phyloP scores from a whole-genome alignment of 2,888 invertebrate genomes.

The Clostera curtula region DNA sequence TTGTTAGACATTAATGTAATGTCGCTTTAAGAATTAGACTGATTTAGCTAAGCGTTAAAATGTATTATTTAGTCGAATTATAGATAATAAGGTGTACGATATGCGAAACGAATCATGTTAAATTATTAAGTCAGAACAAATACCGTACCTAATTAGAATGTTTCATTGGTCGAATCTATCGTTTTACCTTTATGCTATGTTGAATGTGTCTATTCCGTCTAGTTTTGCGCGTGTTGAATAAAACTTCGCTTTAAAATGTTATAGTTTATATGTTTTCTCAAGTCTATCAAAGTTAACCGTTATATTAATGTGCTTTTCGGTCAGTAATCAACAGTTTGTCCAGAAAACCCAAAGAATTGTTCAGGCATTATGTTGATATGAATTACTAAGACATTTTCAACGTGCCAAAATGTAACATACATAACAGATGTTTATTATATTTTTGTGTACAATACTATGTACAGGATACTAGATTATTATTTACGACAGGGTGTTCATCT shows the following conservation, averaged over 20 bases:
- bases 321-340: conserved; percentile 44
- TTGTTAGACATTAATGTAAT: conserved; percentile 60
- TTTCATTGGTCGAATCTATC: too few species aligned
- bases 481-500: conserved; percentile 23
- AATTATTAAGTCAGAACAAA: too few species aligned
- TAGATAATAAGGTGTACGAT: conserved; percentile 53
- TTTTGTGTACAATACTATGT: conserved; percentile 24
- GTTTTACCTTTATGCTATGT: too few species aligned
- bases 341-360: conserved; percentile 46
- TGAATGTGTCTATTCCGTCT: conserved; percentile 11
- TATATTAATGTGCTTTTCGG: conserved; percentile 43
- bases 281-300: conserved; percentile 43
- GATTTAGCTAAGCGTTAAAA: conserved; percentile 73
- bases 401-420: conserved; percentile 59
- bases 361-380: conserved; percentile 27
- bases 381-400: conserved; percentile 29
- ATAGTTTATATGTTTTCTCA: conserved; percentile 26
- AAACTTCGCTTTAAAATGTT: conserved; percentile 21
- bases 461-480: conserved; percentile 22
- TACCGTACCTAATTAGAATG: too few species aligned
- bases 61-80: conserved; percentile 66
- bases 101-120: conserved; percentile 55
- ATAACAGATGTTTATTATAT: conserved; percentile 26
- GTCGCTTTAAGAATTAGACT: conserved; percentile 75
- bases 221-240: conserved; percentile 18